Conservation (phyloP, 2,888 invertebrate genomes). For the Lordiphosa fenestrarum region DNA sequence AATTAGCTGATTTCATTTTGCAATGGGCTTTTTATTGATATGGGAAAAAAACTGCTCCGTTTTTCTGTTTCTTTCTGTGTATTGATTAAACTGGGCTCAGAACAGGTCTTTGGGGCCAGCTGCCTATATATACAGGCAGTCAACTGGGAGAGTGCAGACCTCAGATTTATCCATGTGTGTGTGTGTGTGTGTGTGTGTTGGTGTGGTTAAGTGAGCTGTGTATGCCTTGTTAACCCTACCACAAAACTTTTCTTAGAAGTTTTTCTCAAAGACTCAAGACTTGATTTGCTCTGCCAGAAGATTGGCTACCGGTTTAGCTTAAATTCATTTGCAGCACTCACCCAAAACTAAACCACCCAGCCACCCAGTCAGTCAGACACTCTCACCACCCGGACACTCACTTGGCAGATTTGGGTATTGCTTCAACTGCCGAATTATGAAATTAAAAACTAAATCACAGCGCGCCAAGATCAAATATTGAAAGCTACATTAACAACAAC, state of each 20-base stretch:
- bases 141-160: constrained; percentile 35
- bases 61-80: constrained; percentile 29
- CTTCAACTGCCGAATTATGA: too few relatives aligned
- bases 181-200: constrained; percentile 18
- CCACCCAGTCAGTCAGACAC: background rate
- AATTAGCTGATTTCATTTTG: too few relatives aligned
- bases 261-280: constrained; percentile 1
- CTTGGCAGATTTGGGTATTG: too few relatives aligned
- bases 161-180: constrained; percentile 5
- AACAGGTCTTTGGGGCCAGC: constrained; percentile 62
- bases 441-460: too few relatives aligned
- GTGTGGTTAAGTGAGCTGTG: constrained; percentile 13
- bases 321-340: too few relatives aligned
- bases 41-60: too few relatives aligned
- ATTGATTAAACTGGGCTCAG: constrained; percentile 71
- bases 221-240: constrained; percentile 36
- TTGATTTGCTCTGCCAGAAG: constrained; percentile 1
- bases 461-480: background rate
- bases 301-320: background rate
- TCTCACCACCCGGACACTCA: too few relatives aligned
- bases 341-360: too few relatives aligned
- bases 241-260: constrained; percentile 23
- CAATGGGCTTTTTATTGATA: too few relatives aligned
- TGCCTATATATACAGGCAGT: constrained; percentile 22
- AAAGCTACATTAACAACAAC: too few relatives aligned